Percentiles rank a stretch among this genome's conserved stretches.
Conservation (phyloP, 2,888 invertebrate species). For the Polyommatus iphigenia region DNA sequence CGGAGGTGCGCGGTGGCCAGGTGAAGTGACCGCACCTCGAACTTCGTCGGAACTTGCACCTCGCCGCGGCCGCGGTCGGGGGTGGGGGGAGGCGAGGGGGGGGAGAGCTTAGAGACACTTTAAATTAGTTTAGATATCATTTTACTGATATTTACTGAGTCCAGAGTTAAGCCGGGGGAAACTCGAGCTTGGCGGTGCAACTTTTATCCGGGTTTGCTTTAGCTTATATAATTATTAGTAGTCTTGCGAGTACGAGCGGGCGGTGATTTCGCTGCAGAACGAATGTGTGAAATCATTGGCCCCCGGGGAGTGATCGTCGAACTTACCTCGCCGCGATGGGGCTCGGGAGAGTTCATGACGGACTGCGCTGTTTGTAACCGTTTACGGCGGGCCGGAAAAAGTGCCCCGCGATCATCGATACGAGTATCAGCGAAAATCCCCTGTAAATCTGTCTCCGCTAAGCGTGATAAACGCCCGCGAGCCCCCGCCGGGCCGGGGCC, state of each 20-base stretch:
- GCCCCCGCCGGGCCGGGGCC: background rate
- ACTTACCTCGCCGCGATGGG: background rate
- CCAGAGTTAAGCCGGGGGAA: background rate
- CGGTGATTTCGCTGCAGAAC: background rate
- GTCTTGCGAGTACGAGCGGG: background rate
- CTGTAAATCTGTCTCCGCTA: slow-evolving; percentile 1
- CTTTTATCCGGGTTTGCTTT: background rate
- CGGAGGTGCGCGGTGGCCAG: background rate
- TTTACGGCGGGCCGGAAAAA: background rate
- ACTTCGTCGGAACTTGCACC: background rate
- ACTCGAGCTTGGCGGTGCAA: background rate
- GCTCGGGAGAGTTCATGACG: background rate
- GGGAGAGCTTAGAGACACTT: background rate
- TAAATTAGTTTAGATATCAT: background rate
- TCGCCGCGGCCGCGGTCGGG: background rate
- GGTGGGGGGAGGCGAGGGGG: background rate
- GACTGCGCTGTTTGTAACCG: background rate
- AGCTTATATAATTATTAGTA: background rate
- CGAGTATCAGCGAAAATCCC: background rate
- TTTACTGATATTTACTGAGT: background rate
- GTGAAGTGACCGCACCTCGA: background rate
- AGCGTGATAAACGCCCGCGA: background rate
- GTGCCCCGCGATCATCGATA: background rate
- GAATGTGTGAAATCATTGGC: background rate
- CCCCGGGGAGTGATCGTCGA: background rate